Evolutionary conservation across 2,797 vertebrate species (phyloP).

Genomic region (Fringilla coelebs): DNA sequence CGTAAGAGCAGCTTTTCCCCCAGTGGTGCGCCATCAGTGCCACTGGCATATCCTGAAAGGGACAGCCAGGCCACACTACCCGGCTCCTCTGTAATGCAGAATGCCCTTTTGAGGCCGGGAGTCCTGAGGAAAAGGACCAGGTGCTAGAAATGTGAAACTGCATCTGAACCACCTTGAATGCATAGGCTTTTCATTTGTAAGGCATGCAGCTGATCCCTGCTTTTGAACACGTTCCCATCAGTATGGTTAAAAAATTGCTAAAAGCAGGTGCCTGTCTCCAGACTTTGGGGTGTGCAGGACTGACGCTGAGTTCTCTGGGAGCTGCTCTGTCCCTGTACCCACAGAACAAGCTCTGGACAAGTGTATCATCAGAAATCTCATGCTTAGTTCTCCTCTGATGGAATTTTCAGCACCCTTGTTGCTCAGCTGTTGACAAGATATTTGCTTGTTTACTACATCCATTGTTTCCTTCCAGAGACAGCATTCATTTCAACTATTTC

Average conservation of each 20-base stretch:
- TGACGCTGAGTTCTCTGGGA: not conserved
- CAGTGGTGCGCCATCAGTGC: fast-evolving
- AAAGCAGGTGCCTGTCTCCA: slow-evolving; percentile 5
- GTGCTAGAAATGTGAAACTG: slow-evolving; percentile 1
- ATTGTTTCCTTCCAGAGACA: slow-evolving; percentile 8
- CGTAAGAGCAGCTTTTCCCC: fast-evolving
- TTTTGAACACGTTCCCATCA: slow-evolving; percentile 1
- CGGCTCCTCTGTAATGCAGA: not conserved
- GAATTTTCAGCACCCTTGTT: not conserved
- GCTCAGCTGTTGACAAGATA: not conserved
- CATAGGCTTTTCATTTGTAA: not conserved
- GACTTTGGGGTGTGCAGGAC: not conserved
- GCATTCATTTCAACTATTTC: slow-evolving; percentile 37
- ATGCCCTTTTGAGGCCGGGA: not conserved
- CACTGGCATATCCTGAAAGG: not conserved
- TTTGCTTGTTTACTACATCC: slow-evolving; percentile 30
- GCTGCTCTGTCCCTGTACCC: not conserved
- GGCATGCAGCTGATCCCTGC: not conserved
- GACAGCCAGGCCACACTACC: not conserved
- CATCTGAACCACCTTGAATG: not conserved
- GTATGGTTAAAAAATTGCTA: slow-evolving; percentile 32
- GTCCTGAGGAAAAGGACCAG: not conserved
- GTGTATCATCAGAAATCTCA: not conserved
- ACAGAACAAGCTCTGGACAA: not conserved
- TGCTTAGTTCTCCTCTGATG: not conserved